Evolutionary conservation across 2,797 vertebrate genomes (phyloP).

Genomic region (Cheracebus regulus): DNA sequence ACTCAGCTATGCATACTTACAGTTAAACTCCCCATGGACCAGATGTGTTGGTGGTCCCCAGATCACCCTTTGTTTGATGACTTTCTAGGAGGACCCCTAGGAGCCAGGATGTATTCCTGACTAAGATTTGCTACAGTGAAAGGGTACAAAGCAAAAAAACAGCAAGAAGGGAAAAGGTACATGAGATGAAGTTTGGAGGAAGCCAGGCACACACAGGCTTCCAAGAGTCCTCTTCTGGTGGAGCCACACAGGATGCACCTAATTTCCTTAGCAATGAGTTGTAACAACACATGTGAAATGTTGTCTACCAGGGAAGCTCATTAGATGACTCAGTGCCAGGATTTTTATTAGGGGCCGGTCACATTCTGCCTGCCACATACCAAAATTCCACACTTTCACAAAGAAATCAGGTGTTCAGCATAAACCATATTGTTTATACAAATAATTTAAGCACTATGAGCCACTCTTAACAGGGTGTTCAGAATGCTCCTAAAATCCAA

Average conservation of each 20-base stretch:
- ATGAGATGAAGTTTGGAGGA: constrained; percentile 1
- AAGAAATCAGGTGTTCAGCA: neutral
- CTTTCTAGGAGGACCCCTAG: neutral
- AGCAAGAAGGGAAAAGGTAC: neutral
- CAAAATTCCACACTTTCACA: neutral
- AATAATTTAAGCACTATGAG: neutral
- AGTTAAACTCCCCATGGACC: neutral
- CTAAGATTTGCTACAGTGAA: neutral
- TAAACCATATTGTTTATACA: neutral
- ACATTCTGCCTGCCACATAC: neutral
- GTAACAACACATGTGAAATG: neutral
- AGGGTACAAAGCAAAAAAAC: neutral
- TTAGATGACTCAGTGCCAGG: neutral
- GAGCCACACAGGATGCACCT: neutral
- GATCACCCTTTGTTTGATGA: neutral
- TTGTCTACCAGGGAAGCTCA: neutral
- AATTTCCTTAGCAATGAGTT: neutral
- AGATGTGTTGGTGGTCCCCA: neutral
- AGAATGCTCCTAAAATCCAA: neutral
- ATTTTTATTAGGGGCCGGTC: constrained; percentile 17
- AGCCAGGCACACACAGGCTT: neutral
- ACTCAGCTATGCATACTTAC: neutral
- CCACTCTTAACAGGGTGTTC: neutral
- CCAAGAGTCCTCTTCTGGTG: neutral
- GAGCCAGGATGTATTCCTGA: neutral